phyloP scores from a whole-genome alignment of 2,888 invertebrate species.

The Tiliacea citrago region DNA sequence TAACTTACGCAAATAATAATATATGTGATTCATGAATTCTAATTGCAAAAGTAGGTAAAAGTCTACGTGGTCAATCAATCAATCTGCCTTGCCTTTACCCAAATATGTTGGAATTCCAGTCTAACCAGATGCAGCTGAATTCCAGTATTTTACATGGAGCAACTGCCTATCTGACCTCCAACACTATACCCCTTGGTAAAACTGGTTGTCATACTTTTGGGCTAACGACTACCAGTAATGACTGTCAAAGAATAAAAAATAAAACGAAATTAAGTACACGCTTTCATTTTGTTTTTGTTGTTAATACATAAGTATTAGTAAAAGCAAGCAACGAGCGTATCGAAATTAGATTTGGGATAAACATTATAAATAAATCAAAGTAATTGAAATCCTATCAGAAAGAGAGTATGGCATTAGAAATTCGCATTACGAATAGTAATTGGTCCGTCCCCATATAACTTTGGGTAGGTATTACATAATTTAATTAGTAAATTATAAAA shows the following conservation, averaged over 20 bases:
- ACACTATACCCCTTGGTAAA: no score
- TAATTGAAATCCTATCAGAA: slow-evolving; percentile 11
- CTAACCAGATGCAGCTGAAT: no score
- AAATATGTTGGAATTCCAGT: no score
- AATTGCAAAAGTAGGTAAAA: no score
- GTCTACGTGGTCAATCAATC: not conserved
- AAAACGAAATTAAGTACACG: not conserved
- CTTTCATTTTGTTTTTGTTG: not conserved
- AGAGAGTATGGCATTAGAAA: not conserved
- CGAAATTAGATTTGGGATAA: slow-evolving; percentile 2
- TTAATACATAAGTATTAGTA: not conserved
- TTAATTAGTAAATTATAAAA: not conserved
- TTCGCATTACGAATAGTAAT: not conserved
- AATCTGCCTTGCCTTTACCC: no score
- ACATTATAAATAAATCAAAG: not conserved
- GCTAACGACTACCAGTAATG: no score
- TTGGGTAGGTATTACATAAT: not conserved
- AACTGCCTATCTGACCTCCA: no score
- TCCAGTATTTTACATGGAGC: no score
- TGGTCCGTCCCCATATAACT: not conserved
- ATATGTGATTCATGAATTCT: not conserved
- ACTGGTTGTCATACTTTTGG: no score
- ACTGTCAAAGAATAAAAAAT: no score
- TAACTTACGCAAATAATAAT: slow-evolving; percentile 2
- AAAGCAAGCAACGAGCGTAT: not conserved